phyloP scores from a whole-genome alignment of 2,888 invertebrate genomes.

The Ectobius pallidus region DNA sequence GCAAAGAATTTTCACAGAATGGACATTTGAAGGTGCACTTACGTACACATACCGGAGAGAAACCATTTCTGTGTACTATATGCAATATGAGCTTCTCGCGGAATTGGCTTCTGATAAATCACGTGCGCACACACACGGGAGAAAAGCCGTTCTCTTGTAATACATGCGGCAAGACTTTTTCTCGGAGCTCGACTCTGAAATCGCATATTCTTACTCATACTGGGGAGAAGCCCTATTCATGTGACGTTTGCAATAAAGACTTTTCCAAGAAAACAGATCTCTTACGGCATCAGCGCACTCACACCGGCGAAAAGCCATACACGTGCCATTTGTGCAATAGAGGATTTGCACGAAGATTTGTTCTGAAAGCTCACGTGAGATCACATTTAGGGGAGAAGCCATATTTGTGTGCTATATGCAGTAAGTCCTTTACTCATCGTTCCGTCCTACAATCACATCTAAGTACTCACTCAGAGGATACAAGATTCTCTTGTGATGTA shows the following conservation, averaged over 20 bases:
- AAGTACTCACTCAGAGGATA: not conserved
- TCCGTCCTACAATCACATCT: not conserved
- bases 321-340: not conserved
- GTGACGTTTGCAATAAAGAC: not conserved
- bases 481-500: not conserved
- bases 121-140: not conserved
- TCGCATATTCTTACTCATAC: not conserved
- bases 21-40: not conserved
- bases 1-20: not conserved
- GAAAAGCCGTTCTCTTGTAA: constrained; percentile 9
- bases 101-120: not conserved
- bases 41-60: not conserved
- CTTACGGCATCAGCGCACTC: not conserved
- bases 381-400: not conserved
- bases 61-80: not conserved
- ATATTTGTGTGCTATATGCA: not conserved
- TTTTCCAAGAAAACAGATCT: not conserved
- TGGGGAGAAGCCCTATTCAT: not conserved
- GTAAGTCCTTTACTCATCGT: not conserved
- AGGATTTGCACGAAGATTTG: not conserved
- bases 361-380: not conserved
- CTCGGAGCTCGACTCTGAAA: no score
- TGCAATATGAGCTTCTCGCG: not conserved
- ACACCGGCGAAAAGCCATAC: not conserved
- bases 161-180: not conserved